Conservation (phyloP, 2,888 invertebrate genomes). For the Hemithea aestivaria region DNA sequence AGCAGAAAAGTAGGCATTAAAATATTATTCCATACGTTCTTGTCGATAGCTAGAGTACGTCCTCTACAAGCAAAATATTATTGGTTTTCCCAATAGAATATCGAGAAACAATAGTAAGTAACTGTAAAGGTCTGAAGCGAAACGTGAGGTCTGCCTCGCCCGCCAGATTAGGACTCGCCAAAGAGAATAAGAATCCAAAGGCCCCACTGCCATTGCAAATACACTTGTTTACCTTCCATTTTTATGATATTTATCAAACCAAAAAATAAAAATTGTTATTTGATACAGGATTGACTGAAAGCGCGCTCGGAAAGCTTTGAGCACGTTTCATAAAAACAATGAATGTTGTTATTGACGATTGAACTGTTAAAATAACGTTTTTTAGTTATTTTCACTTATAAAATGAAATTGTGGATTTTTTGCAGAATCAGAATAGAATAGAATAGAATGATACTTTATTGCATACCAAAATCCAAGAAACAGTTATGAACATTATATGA, state of each 20-base stretch:
- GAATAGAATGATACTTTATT: too few relatives aligned
- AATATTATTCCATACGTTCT: too few relatives aligned
- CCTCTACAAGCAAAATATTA: too few relatives aligned
- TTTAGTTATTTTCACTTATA: too few relatives aligned
- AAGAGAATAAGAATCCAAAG: conserved; percentile 65
- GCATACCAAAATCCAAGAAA: too few relatives aligned
- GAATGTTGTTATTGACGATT: too few relatives aligned
- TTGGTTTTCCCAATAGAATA: conserved; percentile 35
- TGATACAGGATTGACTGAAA: conserved; percentile 44
- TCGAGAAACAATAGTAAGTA: conserved; percentile 60
- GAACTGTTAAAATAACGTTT: too few relatives aligned
- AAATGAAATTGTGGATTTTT: too few relatives aligned
- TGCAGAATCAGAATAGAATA: too few relatives aligned
- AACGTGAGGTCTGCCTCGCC: conserved; percentile 61
- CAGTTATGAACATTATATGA: too few relatives aligned
- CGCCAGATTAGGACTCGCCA: conserved; percentile 62
- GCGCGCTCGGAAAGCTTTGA: conserved; percentile 43
- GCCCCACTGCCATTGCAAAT: conserved; percentile 65
- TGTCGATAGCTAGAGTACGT: too few relatives aligned
- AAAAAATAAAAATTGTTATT: conserved; percentile 55
- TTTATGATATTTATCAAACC: conserved; percentile 64
- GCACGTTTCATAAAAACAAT: conserved; percentile 12
- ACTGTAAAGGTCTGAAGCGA: conserved; percentile 22
- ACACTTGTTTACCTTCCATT: conserved; percentile 70
- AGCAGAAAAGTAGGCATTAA: too few relatives aligned